Conservation (phyloP, 2,113 vertebrate species). For the Crypturellus undulatus region DNA sequence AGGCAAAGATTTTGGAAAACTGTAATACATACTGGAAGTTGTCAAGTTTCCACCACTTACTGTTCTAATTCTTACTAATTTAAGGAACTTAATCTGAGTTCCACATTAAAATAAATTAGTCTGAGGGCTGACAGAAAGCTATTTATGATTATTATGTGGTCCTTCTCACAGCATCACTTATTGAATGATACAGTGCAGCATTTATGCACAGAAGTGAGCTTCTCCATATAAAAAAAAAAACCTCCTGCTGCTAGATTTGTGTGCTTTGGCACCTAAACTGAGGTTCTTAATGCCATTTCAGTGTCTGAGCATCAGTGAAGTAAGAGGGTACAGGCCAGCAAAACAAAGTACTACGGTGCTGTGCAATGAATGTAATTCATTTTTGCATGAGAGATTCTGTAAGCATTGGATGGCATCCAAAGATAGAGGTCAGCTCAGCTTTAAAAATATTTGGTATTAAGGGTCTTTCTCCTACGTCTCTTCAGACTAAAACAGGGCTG, state of each 20-base stretch:
- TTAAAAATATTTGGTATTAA: background rate
- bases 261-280: background rate
- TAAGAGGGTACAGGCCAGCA: background rate
- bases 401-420: background rate
- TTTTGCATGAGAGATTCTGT: background rate
- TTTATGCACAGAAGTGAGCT: background rate
- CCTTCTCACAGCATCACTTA: background rate
- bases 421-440: background rate
- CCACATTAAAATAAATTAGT: background rate
- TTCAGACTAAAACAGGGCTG: background rate
- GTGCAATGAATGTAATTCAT: background rate
- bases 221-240: rapidly evolving
- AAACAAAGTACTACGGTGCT: rapidly evolving
- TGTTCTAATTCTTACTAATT: background rate
- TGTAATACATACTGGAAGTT: background rate
- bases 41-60: rapidly evolving
- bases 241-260: background rate
- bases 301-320: rapidly evolving
- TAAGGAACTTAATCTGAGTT: background rate
- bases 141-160: background rate
- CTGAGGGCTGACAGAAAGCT: background rate
- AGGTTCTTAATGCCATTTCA: rapidly evolving
- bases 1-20: background rate
- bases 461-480: background rate
- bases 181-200: background rate